Percentiles rank a stretch among this genome's conserved stretches.
Evolutionary conservation across 2,888 invertebrate genomes (phyloP).

Genomic region (Proisotoma minuta): DNA sequence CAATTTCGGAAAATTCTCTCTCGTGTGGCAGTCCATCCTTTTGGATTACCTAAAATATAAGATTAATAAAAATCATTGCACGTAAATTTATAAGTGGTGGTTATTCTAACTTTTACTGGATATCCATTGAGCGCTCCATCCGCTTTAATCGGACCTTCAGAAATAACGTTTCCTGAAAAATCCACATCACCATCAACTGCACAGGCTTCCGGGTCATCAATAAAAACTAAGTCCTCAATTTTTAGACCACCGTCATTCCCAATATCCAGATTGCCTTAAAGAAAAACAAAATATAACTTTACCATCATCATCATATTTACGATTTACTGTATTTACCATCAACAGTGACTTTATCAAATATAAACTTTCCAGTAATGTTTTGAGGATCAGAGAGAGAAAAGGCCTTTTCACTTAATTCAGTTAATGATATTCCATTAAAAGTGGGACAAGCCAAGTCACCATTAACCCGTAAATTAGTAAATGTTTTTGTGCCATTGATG

Average conservation of each 20-base stretch:
- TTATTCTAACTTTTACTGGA: neutral
- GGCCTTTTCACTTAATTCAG: constrained; percentile 22
- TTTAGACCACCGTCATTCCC: constrained; percentile 5
- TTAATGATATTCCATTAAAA: constrained; percentile 29
- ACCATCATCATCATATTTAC: neutral
- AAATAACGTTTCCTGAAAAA: constrained; percentile 4
- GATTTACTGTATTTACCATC: constrained; percentile 15
- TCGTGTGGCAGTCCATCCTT: neutral
- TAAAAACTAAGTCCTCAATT: neutral
- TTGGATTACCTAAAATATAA: neutral
- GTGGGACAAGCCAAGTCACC: constrained; percentile 23
- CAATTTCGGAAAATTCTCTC: constrained; percentile 12
- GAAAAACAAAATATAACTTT: neutral
- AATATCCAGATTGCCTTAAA: neutral
- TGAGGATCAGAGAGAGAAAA: constrained; percentile 38
- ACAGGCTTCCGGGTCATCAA: constrained; percentile 3
- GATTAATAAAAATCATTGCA: neutral
- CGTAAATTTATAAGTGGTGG: neutral
- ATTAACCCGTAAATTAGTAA: constrained; percentile 20
- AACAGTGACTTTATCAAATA: constrained; percentile 18
- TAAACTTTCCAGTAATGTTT: constrained; percentile 23
- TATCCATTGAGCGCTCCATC: constrained; percentile 14
- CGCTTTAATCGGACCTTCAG: neutral
- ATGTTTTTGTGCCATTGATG: constrained; percentile 29
- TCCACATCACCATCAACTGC: neutral